Conservation (phyloP, 2,113 vertebrate genomes). For the Lamprologus ornatipinnis region DNA sequence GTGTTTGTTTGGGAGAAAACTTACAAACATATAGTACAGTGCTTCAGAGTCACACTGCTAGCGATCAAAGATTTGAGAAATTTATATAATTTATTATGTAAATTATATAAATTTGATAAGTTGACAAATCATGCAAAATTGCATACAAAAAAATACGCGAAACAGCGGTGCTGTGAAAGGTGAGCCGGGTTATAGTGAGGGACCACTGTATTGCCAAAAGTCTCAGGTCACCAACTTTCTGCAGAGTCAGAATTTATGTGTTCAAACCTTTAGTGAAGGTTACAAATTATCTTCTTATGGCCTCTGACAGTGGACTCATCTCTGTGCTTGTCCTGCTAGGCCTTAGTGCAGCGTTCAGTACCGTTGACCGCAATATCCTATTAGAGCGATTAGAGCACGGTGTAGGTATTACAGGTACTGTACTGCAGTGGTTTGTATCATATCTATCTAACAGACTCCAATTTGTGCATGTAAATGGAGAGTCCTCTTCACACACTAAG, state of each 20-base stretch:
- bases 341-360: background rate
- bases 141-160: background rate
- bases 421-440: background rate
- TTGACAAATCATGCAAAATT: background rate
- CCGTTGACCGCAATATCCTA: background rate
- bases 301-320: background rate
- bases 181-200: background rate
- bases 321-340: background rate
- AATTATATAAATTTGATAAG: background rate
- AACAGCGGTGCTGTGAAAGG: background rate
- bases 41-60: background rate
- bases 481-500: background rate
- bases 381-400: accelerated
- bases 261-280: background rate
- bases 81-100: background rate
- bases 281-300: background rate
- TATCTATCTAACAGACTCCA: background rate
- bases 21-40: background rate
- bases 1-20: background rate
- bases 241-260: background rate
- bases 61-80: background rate
- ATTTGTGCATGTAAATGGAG: background rate
- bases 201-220: background rate
- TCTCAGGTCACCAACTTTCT: background rate
- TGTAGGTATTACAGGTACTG: background rate